Percentiles rank a stretch among this genome's conserved stretches.
Evolutionary conservation across 1,140 invertebrate species (phyloP).

Genomic region (Maniola jurtina): DNA sequence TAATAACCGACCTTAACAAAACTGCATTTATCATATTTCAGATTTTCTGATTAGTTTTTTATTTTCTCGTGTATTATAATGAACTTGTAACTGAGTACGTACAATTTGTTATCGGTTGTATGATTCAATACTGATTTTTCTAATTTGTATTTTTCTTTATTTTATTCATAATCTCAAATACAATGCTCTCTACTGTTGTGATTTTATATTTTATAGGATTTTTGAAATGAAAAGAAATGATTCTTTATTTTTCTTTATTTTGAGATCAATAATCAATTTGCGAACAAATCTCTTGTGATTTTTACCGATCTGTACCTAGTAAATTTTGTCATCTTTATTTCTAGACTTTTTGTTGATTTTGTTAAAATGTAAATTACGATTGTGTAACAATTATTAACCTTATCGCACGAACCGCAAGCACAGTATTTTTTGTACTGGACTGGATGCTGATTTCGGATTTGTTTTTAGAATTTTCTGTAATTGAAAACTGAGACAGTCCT

Average conservation of each 20-base stretch:
- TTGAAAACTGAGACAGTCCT: too few relatives aligned
- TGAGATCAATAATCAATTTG: constrained; percentile 11
- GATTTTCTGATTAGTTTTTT: constrained; percentile 15
- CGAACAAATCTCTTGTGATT: constrained; percentile 31
- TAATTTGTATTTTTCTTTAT: constrained; percentile 8
- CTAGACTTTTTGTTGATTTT: too few relatives aligned
- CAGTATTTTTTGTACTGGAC: too few relatives aligned
- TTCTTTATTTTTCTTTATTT: too few relatives aligned
- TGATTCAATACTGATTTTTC: not conserved
- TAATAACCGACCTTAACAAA: constrained; percentile 14
- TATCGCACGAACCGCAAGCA: too few relatives aligned
- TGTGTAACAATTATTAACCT: too few relatives aligned
- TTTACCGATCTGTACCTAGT: constrained; percentile 24
- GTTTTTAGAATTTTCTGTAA: too few relatives aligned
- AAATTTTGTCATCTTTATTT: too few relatives aligned
- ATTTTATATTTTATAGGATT: constrained; percentile 35
- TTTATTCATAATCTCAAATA: constrained; percentile 1
- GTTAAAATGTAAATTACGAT: too few relatives aligned
- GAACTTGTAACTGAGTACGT: constrained; percentile 1
- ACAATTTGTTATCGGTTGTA: not conserved
- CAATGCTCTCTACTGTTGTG: constrained; percentile 54
- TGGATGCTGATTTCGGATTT: too few relatives aligned
- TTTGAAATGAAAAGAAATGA: too few relatives aligned
- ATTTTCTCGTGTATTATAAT: not conserved
- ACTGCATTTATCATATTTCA: constrained; percentile 23